These are phyloP conservation scores for Gorsachius goisagi DNA, from an alignment of 2,113 vertebrate genomes.

Conservation along the genomic window DNA sequence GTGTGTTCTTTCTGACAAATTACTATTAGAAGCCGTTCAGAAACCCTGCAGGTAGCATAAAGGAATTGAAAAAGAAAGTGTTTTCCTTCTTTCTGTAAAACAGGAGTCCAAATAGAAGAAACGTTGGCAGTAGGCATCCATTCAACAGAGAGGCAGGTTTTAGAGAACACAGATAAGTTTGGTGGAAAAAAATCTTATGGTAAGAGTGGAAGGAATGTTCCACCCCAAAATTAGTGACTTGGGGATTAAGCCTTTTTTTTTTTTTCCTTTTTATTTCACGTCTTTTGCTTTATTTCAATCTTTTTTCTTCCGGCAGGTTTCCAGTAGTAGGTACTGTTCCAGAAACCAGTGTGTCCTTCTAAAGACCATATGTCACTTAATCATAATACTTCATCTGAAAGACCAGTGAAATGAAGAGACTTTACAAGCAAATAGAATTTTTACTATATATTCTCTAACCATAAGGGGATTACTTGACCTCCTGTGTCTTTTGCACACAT, in stretches of 20 bases:
- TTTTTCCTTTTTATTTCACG: not conserved
- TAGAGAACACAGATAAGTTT: not conserved
- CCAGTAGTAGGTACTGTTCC: not conserved
- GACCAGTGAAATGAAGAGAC: conserved; percentile 44
- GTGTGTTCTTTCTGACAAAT: not conserved
- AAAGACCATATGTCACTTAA: conserved; percentile 30
- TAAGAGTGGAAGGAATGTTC: not conserved
- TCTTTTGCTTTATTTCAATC: not conserved
- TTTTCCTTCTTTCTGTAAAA: not conserved
- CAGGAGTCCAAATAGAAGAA: not conserved
- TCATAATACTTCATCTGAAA: conserved; percentile 48
- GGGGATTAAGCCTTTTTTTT: not conserved
- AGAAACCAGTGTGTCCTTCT: not conserved
- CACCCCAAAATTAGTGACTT: not conserved
- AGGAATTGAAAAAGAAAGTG: not conserved
- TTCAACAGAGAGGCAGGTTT: not conserved
- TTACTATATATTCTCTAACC: conserved; percentile 43
- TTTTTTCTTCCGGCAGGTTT: not conserved
- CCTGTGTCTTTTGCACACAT: conserved; percentile 52
- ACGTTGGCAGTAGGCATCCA: not conserved
- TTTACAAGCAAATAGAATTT: conserved; percentile 57
- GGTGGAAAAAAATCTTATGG: not conserved
- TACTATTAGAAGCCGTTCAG: not conserved
- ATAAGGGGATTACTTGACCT: conserved; percentile 59
- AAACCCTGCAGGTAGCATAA: not conserved